Evolutionary conservation across 1,140 invertebrate genomes (phyloP).

Genomic region (Ridgeia piscesae): DNA sequence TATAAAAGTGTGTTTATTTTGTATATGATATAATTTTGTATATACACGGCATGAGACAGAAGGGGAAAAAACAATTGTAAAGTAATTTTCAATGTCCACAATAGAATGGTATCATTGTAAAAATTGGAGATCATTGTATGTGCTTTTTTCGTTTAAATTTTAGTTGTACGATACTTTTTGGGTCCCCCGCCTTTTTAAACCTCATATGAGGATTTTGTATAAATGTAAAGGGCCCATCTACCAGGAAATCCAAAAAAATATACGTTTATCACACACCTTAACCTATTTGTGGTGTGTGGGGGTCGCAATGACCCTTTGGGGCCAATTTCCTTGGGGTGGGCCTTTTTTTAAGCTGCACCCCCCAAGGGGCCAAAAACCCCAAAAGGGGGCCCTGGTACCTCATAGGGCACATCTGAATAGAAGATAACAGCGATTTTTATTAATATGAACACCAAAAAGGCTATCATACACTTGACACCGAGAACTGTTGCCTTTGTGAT

Average conservation of each 20-base stretch:
- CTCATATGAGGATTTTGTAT: background rate
- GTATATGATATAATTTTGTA: no score
- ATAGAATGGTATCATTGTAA: background rate
- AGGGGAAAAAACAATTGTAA: background rate
- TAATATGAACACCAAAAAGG: no score
- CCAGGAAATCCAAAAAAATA: background rate
- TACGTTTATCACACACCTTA: background rate
- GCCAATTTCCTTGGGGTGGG: constrained; percentile 55
- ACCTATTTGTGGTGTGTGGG: constrained; percentile 31
- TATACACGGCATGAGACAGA: background rate
- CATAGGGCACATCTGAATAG: no score
- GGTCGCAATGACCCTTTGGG: constrained; percentile 53
- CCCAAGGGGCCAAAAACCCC: no score
- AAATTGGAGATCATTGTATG: background rate
- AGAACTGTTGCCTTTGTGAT: no score
- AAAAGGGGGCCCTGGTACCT: no score
- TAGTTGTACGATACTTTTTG: background rate
- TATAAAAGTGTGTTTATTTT: no score
- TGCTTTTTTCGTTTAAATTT: background rate
- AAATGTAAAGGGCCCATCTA: background rate
- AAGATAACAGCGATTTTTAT: no score
- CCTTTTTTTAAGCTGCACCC: no score
- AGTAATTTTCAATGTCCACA: background rate
- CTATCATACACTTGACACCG: no score
- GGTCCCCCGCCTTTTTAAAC: background rate